These are phyloP conservation scores for Glaucopsyche alexis DNA, from an alignment of 2,888 invertebrate species.

Conservation along the genomic window DNA sequence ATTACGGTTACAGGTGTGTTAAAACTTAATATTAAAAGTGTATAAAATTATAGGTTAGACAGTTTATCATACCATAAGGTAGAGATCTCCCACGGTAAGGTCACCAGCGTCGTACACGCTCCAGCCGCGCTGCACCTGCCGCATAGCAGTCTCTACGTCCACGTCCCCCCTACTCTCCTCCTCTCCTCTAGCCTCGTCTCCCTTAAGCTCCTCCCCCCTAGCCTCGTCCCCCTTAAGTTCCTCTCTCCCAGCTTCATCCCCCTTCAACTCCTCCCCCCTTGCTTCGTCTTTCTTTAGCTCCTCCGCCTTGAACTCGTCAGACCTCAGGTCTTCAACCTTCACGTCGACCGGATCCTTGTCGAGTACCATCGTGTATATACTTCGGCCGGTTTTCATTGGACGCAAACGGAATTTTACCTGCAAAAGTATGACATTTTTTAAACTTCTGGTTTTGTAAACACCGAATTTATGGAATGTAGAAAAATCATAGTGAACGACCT, in stretches of 20 bases:
- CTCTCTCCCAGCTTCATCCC: slow-evolving; percentile 34
- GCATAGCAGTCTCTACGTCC: slow-evolving; percentile 60
- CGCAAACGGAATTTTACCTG: slow-evolving; percentile 71
- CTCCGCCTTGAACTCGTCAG: slow-evolving; percentile 42
- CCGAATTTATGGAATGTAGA: too few relatives aligned
- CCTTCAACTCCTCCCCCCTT: slow-evolving; percentile 30
- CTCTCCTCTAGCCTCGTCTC: slow-evolving; percentile 32
- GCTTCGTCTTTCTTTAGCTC: slow-evolving; percentile 41
- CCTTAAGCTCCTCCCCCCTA: slow-evolving; percentile 33
- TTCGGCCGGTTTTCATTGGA: slow-evolving; percentile 68
- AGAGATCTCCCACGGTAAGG: slow-evolving; percentile 93
- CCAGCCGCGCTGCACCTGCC: slow-evolving; percentile 86
- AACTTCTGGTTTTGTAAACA: not conserved
- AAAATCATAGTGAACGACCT: slow-evolving; percentile 45
- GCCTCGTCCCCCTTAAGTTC: slow-evolving; percentile 42
- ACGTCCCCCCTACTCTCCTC: slow-evolving; percentile 47
- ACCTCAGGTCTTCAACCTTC: slow-evolving; percentile 40
- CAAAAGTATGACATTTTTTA: not conserved
- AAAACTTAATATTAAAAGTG: too few relatives aligned
- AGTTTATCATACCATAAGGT: slow-evolving; percentile 85
- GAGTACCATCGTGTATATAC: slow-evolving; percentile 59
- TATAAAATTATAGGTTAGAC: too few relatives aligned
- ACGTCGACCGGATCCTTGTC: slow-evolving; percentile 50
- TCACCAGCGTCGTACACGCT: slow-evolving; percentile 86
- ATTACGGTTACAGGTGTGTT: too few relatives aligned